Evolutionary conservation across 2,888 invertebrate genomes (phyloP), one percentile per base, ranked within the genome.

Genomic region (Leptura quadrifasciata): DNA sequence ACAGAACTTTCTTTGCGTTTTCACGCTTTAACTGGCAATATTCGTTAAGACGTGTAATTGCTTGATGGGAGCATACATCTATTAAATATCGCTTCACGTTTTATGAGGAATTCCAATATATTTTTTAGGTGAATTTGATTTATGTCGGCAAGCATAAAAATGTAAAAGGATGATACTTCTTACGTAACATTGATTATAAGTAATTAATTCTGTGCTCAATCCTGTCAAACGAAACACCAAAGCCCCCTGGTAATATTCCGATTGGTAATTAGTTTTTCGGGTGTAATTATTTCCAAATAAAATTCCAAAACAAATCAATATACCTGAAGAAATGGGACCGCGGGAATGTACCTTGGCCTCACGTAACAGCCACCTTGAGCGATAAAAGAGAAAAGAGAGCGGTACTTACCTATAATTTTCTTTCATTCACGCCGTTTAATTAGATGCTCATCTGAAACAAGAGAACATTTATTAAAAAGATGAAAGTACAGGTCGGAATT

Each of bases 281-380:
- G 47, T 47, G 15, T 47, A 47, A 47, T 47, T n/a, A 47, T 47
- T 47, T 47, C 47, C 3, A 47, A 47, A 47, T 47, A 47, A 47
- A 47, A 47, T 47, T 47, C 47, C 47, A n/a, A 47, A n/a, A 47
- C 47, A n/a, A 47, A 47, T 47, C 47, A 63, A 63, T 20, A 21
- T 18, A 15, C 10, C 8, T 63, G 17, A 15, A 21, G 63, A 39
- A 63, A 63, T 20, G 35, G 9, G 20, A 39, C 63, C 18, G 63
- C 15, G 18, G 18, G 63, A 35, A 63, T n/a, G 27, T 61, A 35
- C n/a, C n/a, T 61, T 35, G 61, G 35, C 61, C 20, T 2, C n/a
- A 35, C 63, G 63, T 63, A 63, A 63, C 24, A 12, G 1, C 39
- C 63, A 63, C 63, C 63, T 63, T 63, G 63, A 35, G 63, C 39